phyloP scores from a whole-genome alignment of 23 tunicate genomes.

The Styela clava region DNA sequence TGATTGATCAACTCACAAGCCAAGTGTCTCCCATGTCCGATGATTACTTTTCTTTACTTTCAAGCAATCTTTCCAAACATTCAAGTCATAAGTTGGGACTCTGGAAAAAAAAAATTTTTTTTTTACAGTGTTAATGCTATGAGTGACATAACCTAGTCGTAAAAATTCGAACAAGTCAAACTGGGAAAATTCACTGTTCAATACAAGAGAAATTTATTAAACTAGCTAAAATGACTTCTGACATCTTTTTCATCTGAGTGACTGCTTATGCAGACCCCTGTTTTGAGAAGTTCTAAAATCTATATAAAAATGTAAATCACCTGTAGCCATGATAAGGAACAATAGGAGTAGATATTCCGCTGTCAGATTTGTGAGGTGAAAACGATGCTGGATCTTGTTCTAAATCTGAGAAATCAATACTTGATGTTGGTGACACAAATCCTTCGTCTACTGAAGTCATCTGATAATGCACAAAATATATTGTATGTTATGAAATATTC shows the following conservation, averaged over 20 bases:
- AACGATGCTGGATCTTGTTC: neutral
- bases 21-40: slow-evolving; percentile 77
- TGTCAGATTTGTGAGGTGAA: slow-evolving; percentile 1
- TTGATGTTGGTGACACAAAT: slow-evolving; percentile 46
- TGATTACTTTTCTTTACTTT: slow-evolving; percentile 10
- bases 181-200: too few relatives aligned
- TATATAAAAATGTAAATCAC: too few relatives aligned
- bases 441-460: slow-evolving; percentile 37
- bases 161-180: too few relatives aligned
- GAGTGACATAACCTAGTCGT: neutral
- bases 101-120: slow-evolving; percentile 15
- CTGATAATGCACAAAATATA: slow-evolving; percentile 1
- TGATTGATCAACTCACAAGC: slow-evolving; percentile 35
- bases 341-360: neutral
- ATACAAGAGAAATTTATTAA: too few relatives aligned
- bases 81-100: slow-evolving; percentile 42
- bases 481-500: too few relatives aligned
- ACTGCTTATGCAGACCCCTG: too few relatives aligned
- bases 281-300: too few relatives aligned
- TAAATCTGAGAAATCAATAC: neutral
- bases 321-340: slow-evolving; percentile 48
- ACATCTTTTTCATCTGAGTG: too few relatives aligned
- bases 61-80: slow-evolving; percentile 42
- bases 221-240: too few relatives aligned
- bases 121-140: neutral